phyloP scores from a whole-genome alignment of 1,140 invertebrate species.

The Diprion similis region DNA sequence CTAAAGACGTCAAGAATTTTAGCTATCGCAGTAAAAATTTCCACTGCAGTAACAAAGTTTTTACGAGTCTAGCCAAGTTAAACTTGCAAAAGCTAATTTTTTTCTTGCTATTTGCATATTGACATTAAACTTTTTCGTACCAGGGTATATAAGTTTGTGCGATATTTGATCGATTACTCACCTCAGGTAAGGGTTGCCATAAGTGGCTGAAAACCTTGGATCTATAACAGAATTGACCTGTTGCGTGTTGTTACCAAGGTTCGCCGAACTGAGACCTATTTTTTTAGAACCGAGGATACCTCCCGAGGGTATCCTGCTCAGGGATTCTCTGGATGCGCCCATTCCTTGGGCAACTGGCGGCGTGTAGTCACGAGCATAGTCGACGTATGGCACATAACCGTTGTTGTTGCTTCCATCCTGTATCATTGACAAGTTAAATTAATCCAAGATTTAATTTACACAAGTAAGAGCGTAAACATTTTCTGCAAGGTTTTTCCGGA shows the following conservation, averaged over 20 bases:
- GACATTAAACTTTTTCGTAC: too few relatives aligned
- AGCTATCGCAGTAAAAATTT: too few relatives aligned
- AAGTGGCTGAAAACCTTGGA: constrained; percentile 85
- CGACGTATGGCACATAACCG: constrained; percentile 88
- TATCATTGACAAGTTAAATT: constrained; percentile 53
- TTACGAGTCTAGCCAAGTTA: too few relatives aligned
- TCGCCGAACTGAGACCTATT: constrained; percentile 65
- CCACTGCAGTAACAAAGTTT: too few relatives aligned
- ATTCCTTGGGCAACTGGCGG: constrained; percentile 69
- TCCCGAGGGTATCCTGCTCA: constrained; percentile 63
- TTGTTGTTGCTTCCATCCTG: constrained; percentile 85
- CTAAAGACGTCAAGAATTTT: too few relatives aligned
- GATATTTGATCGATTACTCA: constrained; percentile 46
- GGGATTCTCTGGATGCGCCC: constrained; percentile 61
- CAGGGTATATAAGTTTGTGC: background rate
- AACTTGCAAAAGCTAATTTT: too few relatives aligned
- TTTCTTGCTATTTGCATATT: too few relatives aligned
- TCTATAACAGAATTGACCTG: constrained; percentile 73
- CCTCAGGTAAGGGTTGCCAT: constrained; percentile 87
- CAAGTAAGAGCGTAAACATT: constrained; percentile 16
- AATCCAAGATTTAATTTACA: constrained; percentile 20
- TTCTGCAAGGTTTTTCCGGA: constrained; percentile 35
- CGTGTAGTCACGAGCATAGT: constrained; percentile 85
- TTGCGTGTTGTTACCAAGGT: constrained; percentile 58
- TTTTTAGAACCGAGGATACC: constrained; percentile 64